Conservation (phyloP, 2,797 vertebrate species). For the Rhabdomys pumilio region DNA sequence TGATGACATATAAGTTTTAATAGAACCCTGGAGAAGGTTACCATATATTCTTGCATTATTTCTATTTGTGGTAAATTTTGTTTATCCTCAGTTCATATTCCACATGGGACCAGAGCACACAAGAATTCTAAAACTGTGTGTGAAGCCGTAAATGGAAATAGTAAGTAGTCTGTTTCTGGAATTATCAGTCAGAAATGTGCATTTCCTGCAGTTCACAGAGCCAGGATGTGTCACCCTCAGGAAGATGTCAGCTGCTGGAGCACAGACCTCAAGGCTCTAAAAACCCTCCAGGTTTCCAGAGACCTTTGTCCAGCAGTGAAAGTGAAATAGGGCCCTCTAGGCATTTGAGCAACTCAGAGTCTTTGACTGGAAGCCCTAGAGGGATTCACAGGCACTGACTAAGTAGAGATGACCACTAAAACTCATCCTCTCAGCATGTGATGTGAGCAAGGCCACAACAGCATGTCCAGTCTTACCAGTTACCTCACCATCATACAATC, state of each 20-base stretch:
- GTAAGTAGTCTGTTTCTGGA: conserved; percentile 5
- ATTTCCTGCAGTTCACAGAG: neutral
- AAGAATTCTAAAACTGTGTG: conserved; percentile 39
- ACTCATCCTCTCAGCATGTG: neutral
- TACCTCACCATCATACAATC: neutral
- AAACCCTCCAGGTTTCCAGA: neutral
- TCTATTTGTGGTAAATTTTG: conserved; percentile 27
- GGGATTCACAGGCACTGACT: neutral
- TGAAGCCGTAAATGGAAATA: conserved; percentile 31
- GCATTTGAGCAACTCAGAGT: neutral
- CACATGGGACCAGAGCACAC: neutral
- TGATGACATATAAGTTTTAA: neutral
- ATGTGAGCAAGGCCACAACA: neutral
- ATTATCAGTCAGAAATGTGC: neutral
- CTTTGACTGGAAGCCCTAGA: conserved; percentile 12
- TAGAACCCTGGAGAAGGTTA: neutral
- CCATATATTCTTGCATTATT: neutral
- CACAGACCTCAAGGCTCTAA: neutral
- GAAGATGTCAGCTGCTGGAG: neutral
- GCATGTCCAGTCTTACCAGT: neutral
- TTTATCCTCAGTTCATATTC: conserved; percentile 18
- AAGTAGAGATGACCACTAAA: neutral
- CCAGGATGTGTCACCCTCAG: no score
- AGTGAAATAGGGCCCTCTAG: neutral
- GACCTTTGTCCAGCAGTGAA: neutral